Evolutionary conservation across 2,113 vertebrate genomes (phyloP).

Genomic region (Falcunculus frontatus): DNA sequence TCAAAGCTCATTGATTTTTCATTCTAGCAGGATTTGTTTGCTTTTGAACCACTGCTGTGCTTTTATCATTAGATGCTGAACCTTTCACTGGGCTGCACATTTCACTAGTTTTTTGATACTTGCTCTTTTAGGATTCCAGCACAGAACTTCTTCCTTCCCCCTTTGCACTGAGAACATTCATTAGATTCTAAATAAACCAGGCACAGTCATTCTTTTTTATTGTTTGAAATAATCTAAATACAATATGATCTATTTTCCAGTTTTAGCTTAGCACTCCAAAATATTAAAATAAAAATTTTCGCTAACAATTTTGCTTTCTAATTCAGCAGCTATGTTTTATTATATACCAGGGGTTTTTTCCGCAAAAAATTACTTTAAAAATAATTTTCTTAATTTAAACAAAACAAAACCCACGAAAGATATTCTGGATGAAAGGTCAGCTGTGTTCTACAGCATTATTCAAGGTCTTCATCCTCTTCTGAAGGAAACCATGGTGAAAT

Average conservation of each 20-base stretch:
- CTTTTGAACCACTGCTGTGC: slow-evolving; percentile 57
- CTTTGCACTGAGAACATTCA: neutral
- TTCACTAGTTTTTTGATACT: slow-evolving; percentile 32
- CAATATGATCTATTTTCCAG: neutral
- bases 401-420: neutral
- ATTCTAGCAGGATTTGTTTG: slow-evolving; percentile 61
- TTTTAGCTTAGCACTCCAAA: neutral
- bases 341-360: neutral
- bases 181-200: neutral
- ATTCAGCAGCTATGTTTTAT: neutral
- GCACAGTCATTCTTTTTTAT: neutral
- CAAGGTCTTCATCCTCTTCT: neutral
- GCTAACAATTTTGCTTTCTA: neutral
- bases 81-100: slow-evolving; percentile 55
- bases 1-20: slow-evolving; percentile 68
- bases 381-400: neutral
- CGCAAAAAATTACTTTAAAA: neutral
- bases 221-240: neutral
- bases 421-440: neutral
- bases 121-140: slow-evolving; percentile 25
- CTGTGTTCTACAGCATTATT: neutral
- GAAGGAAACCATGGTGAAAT: neutral
- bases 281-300: neutral
- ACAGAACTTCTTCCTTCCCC: neutral
- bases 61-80: slow-evolving; percentile 30